Base-by-base conservation (phyloP, 2,113 vertebrate species). In the Anolis sagrei region DNA sequence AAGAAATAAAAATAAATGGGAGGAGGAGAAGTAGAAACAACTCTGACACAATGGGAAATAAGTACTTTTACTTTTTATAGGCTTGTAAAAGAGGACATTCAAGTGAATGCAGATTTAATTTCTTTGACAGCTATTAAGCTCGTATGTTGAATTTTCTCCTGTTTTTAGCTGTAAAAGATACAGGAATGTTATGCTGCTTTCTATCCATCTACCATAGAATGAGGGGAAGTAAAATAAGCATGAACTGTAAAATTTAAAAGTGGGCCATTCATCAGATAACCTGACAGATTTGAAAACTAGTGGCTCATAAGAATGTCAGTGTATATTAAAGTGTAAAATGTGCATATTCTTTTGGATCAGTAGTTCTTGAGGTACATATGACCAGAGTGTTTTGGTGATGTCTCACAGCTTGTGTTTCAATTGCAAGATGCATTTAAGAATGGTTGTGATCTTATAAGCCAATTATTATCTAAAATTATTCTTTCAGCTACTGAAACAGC, bases 401-500 rank as follows among this genome's bases (percentile, higher is more conserved):
- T 44, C 39, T 4, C 3, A 44, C 39, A 44, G 39, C 39, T 44
- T n/a, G 16, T 18, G 14, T 62, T 49, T 49, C 68, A 79, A 36
- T 58, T 48, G 4, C 8, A 34, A 2, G n/a, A 36, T 34, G 8
- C 29, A 18, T 79, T 73, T 86, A 32, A 64, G 25, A 36, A 48
- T 80, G 21, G 11, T 25, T n/a, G 27, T 27, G 64, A 3, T 27
- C 29, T 10, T 68, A 90, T 39, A 77, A 83, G 51, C 54, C 58
- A 0, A 34, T 27, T 92, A 87, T 76, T 93, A 88, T 93, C 82
- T 79, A 18, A 70, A 87, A 2, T 2, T 5, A 1, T 85, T 88
- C 58, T 86, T 61, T 44, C 80, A 99, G 99, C 99, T 70, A 98
- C 98, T 48, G 99, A 99, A 91, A 98, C 98, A 0, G 99, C 99